Evolutionary conservation across 1,140 invertebrate species (phyloP).

Genomic region (Dreissena rostriformis): DNA sequence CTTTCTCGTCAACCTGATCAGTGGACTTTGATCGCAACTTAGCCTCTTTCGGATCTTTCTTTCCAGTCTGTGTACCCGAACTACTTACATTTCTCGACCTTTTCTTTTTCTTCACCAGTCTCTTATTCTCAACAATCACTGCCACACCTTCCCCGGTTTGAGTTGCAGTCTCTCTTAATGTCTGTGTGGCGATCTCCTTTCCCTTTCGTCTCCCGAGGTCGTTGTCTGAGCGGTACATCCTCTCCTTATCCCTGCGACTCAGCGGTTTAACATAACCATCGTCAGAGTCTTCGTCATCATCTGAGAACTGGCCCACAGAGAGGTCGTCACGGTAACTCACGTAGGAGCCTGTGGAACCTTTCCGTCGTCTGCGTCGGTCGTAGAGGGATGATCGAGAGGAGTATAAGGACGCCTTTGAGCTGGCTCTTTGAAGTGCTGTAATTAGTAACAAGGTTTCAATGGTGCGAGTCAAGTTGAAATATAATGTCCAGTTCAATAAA

Average conservation of each 20-base stretch:
- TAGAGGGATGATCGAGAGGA: constrained; percentile 77
- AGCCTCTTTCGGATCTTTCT: constrained; percentile 44
- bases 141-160: constrained; percentile 67
- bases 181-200: constrained; percentile 67
- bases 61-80: constrained; percentile 65
- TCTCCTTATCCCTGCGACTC: constrained; percentile 58
- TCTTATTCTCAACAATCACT: constrained; percentile 60
- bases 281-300: constrained; percentile 59
- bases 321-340: constrained; percentile 71
- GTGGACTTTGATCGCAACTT: constrained; percentile 53
- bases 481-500: no score
- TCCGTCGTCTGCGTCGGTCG: constrained; percentile 61
- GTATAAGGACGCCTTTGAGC: constrained; percentile 73
- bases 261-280: constrained; percentile 64
- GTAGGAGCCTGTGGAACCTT: constrained; percentile 65
- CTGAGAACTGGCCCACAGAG: constrained; percentile 57
- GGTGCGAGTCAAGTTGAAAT: no score
- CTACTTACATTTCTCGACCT: constrained; percentile 63
- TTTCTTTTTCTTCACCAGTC: constrained; percentile 58
- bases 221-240: constrained; percentile 69
- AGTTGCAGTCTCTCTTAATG: constrained; percentile 71
- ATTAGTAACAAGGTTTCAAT: constrained; percentile 8
- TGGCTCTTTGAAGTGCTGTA: constrained; percentile 68
- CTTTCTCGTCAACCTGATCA: constrained; percentile 13
- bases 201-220: constrained; percentile 61